Conservation (phyloP, 2,888 invertebrate genomes). For the Colostygia pectinataria region DNA sequence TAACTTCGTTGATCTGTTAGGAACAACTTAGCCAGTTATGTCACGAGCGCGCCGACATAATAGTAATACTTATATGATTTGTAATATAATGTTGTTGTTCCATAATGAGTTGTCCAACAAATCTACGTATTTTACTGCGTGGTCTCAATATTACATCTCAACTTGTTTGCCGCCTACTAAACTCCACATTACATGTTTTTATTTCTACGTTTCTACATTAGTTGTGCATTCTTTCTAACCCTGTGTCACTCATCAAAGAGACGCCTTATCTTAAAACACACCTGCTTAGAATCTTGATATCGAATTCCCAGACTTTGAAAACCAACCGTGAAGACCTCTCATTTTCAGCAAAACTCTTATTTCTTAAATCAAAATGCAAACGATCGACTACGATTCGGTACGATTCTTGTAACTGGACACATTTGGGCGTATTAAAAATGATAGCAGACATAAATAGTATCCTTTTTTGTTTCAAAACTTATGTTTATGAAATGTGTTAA, state of each 20-base stretch:
- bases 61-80: too few relatives aligned
- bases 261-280: slow-evolving; percentile 72
- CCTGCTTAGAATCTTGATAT: slow-evolving; percentile 79
- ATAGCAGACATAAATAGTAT: slow-evolving; percentile 45
- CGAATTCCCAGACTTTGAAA: slow-evolving; percentile 65
- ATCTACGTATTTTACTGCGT: too few relatives aligned
- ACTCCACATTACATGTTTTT: too few relatives aligned
- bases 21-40: too few relatives aligned
- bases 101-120: too few relatives aligned
- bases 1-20: too few relatives aligned
- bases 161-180: too few relatives aligned
- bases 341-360: slow-evolving; percentile 48
- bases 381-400: slow-evolving; percentile 40
- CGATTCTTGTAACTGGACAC: slow-evolving; percentile 48
- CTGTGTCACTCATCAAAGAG: slow-evolving; percentile 54
- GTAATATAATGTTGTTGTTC: too few relatives aligned
- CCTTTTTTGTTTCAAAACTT: slow-evolving; percentile 39
- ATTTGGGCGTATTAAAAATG: slow-evolving; percentile 50
- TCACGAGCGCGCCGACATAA: too few relatives aligned
- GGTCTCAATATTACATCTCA: too few relatives aligned
- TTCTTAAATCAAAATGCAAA: slow-evolving; percentile 36
- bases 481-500: slow-evolving; percentile 40
- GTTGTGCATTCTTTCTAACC: slow-evolving; percentile 20
- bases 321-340: slow-evolving; percentile 58
- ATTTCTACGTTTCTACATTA: too few relatives aligned